phyloP scores from a whole-genome alignment of 1,140 invertebrate species.

The Neodiprion lecontei region DNA sequence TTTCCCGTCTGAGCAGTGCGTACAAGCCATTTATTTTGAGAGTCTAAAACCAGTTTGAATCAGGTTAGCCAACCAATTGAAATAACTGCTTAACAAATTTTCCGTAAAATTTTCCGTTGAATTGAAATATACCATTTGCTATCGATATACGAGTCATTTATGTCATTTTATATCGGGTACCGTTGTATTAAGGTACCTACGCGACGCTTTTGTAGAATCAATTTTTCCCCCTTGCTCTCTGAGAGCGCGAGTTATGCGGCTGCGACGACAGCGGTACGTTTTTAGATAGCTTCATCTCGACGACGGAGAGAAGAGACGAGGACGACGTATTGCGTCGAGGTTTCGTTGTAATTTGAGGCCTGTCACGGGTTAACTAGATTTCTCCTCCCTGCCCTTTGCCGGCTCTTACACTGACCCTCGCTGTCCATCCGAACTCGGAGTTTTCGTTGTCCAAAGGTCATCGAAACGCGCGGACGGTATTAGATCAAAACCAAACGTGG shows the following conservation, averaged over 20 bases:
- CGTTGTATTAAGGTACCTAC: too few species aligned
- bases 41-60: too few species aligned
- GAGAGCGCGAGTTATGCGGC: too few species aligned
- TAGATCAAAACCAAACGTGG: not conserved
- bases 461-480: not conserved
- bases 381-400: not conserved
- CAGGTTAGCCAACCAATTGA: too few species aligned
- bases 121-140: too few species aligned
- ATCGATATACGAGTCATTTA: too few species aligned
- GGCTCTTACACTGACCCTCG: not conserved
- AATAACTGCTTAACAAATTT: too few species aligned
- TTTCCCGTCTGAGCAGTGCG: too few species aligned
- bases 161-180: too few species aligned
- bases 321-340: not conserved
- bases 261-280: not conserved
- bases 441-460: not conserved
- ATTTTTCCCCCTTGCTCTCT: not conserved
- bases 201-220: not conserved
- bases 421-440: too few species aligned
- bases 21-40: too few species aligned
- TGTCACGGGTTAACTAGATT: conserved; percentile 5
- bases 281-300: not conserved
- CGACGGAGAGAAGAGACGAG: not conserved
- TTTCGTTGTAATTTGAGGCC: not conserved
- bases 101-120: too few species aligned